phyloP scores from a whole-genome alignment of 1,140 invertebrate species.

The Diachasma alloeum region DNA sequence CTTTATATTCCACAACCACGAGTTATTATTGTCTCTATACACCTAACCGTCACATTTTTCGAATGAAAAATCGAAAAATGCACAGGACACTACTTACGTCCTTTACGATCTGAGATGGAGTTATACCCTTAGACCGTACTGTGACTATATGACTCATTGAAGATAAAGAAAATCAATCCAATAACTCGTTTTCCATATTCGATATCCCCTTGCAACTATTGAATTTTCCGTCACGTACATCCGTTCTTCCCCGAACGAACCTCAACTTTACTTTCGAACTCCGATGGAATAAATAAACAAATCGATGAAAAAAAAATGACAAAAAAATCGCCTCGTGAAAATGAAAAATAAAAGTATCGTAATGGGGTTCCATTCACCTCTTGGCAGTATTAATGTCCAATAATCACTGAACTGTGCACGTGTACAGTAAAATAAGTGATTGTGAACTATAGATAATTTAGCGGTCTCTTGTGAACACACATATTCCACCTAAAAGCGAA shows the following conservation, averaged over 20 bases:
- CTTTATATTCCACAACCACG: no score
- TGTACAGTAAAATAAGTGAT: not conserved
- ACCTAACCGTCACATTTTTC: no score
- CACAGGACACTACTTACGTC: no score
- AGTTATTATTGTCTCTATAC: no score
- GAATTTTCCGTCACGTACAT: constrained; percentile 22
- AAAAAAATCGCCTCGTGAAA: not conserved
- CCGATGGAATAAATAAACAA: not conserved
- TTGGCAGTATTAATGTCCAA: not conserved
- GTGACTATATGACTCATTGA: no score
- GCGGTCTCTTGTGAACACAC: not conserved
- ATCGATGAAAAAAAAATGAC: not conserved
- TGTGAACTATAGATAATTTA: not conserved
- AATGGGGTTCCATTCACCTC: not conserved
- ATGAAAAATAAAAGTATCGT: not conserved
- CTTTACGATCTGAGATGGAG: no score
- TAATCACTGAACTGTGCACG: constrained; percentile 9
- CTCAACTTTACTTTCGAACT: not conserved
- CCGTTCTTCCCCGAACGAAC: not conserved
- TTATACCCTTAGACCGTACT: no score
- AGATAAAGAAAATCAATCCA: no score
- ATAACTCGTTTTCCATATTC: not conserved
- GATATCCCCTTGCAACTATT: not conserved
- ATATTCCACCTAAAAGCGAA: not conserved
- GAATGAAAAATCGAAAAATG: no score